Base-by-base conservation (phyloP, 2,888 invertebrate species). In the Metalampra italica region DNA sequence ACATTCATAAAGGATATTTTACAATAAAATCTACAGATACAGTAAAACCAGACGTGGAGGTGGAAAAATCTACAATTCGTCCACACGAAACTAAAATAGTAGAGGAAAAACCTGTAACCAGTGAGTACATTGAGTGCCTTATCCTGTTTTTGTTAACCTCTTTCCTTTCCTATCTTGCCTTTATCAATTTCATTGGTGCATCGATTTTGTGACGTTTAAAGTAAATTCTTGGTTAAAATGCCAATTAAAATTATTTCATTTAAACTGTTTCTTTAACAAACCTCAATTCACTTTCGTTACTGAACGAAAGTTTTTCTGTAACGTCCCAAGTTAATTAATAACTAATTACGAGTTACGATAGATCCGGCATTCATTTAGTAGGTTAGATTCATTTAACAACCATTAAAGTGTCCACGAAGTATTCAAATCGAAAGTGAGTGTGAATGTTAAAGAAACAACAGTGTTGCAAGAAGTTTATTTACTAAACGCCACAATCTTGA, bases 21-120 rank as follows among this genome's bases (percentile, higher is more conserved):
- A 62, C 78, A 73, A 76, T 77, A 82, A 79, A 77, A 83, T 82
- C 88, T 76, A 84, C 89, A 89, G 89, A 88, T 86, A 60, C 80
- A 64, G 68, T 78, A 74, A 78, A 76, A 70, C 79, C 83, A 65
- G 85, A 81, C 74, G 86, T 74, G 81, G 87, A 78, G 78, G 84
- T 87, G 86, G 75, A 76, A 75, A 85, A 80, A 78, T 64, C 80
- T 60, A 75, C 71, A 74, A 72, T 78, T 72, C 75, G 65, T 80
- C 75, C 75, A 74, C 81, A 82, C 70, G 75, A 79, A 78, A 75
- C 78, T 73, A 71, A 73, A 73, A 67, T 82, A 70, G 71, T 71
- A 68, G 72, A 79, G 77, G 83, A 81, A 77, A 85, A 78, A 68
- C 74, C 81, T 77, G 75, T 76, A 68, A 77, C 73, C 78, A 82